phyloP scores from a whole-genome alignment of 2,888 invertebrate species.

The Sphaerophoria taeniata region DNA sequence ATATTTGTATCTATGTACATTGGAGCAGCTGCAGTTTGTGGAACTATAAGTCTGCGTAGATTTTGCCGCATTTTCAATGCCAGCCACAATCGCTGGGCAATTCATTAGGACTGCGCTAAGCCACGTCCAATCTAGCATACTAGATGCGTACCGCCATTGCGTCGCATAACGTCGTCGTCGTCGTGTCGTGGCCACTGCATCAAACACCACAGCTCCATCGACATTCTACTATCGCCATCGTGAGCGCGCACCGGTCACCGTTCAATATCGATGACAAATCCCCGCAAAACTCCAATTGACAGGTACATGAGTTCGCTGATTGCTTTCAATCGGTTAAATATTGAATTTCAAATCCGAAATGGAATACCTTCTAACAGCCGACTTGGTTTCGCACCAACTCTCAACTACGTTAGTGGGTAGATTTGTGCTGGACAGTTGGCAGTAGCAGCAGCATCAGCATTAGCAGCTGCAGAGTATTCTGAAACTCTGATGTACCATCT shows the following conservation, averaged over 20 bases:
- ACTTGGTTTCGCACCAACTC: constrained; percentile 14
- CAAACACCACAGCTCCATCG: constrained; percentile 1
- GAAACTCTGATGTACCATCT: constrained; percentile 23
- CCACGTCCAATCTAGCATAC: constrained; percentile 68
- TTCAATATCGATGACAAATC: constrained; percentile 74
- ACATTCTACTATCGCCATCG: constrained; percentile 24
- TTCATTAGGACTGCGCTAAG: constrained; percentile 73
- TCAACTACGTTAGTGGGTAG: not conserved
- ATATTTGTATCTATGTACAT: not conserved
- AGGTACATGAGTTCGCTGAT: constrained; percentile 75
- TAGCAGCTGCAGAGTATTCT: constrained; percentile 24
- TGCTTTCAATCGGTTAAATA: constrained; percentile 74
- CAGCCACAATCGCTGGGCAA: constrained; percentile 71
- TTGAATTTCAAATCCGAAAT: constrained; percentile 72
- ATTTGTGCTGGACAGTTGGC: not conserved
- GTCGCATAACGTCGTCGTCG: not conserved
- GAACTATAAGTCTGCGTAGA: constrained; percentile 42
- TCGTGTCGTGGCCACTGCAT: not conserved
- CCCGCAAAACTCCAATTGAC: constrained; percentile 74
- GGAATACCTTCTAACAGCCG: constrained; percentile 51
- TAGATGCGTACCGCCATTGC: constrained; percentile 62
- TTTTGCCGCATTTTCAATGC: constrained; percentile 70
- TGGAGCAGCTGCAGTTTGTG: constrained; percentile 54
- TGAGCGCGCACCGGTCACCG: constrained; percentile 31
- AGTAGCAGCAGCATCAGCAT: constrained; percentile 13